Evolutionary conservation across 2,888 invertebrate genomes (phyloP).

Genomic region (Entomobrya proxima): DNA sequence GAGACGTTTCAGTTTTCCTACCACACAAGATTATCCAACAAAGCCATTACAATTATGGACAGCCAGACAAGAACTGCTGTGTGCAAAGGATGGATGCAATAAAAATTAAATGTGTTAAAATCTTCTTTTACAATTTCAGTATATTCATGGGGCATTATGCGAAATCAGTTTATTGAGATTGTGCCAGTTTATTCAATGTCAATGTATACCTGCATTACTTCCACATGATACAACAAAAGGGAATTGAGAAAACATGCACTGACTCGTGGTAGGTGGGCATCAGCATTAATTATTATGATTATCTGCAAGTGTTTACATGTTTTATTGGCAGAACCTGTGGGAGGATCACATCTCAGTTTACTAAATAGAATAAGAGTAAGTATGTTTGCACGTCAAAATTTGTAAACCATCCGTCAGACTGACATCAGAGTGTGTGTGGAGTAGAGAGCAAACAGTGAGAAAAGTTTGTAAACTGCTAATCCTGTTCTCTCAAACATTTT

Average conservation of each 20-base stretch:
- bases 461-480: slow-evolving; percentile 19
- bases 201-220: background rate
- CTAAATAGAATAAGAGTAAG: background rate
- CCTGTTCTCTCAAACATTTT: background rate
- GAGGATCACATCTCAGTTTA: slow-evolving; percentile 1
- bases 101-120: background rate
- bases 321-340: background rate
- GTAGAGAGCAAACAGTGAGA: background rate
- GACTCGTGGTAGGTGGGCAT: background rate
- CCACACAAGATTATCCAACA: too few species aligned
- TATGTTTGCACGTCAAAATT: background rate
- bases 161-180: background rate
- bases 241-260: background rate
- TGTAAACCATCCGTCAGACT: slow-evolving; percentile 18
- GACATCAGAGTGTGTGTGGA: slow-evolving; percentile 28
- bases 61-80: too few species aligned
- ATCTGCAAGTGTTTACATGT: background rate
- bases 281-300: background rate
- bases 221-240: background rate
- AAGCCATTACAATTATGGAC: too few species aligned
- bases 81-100: too few species aligned
- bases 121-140: background rate
- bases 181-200: background rate
- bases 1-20: too few species aligned
- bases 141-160: background rate